These are phyloP conservation scores for Nomada fabriciana DNA, from an alignment of 2,888 invertebrate species.

Conservation along the genomic window DNA sequence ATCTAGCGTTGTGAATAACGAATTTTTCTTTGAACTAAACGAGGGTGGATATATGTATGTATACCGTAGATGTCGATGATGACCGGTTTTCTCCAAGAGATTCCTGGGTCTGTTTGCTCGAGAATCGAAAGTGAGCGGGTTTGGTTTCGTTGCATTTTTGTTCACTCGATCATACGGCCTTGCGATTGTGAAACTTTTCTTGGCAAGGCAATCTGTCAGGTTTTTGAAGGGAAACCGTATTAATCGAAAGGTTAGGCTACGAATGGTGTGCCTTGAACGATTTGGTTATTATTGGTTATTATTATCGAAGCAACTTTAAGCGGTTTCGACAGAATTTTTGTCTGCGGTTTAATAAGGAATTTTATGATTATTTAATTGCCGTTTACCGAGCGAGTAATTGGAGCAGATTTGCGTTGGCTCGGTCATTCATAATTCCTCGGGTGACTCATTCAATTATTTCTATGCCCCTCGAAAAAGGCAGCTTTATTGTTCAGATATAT, in stretches of 20 bases:
- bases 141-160: conserved; percentile 9
- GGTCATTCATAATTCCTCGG: no score
- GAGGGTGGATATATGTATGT: background rate
- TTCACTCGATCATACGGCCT: background rate
- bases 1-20: background rate
- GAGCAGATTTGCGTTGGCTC: no score
- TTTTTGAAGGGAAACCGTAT: background rate
- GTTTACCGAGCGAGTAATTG: no score
- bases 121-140: conserved; percentile 1
- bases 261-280: background rate
- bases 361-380: no score
- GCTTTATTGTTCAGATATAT: no score
- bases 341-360: no score
- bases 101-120: background rate
- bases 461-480: no score
- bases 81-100: background rate
- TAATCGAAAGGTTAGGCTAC: background rate
- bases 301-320: no score
- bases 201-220: background rate
- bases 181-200: conserved; percentile 13
- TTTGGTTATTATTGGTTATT: no score
- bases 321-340: no score
- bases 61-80: conserved; percentile 2
- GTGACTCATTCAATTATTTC: no score
- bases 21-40: background rate